These are phyloP conservation scores for Carettochelys insculpta DNA, from an alignment of 2,113 vertebrate species.

Conservation along the genomic window DNA sequence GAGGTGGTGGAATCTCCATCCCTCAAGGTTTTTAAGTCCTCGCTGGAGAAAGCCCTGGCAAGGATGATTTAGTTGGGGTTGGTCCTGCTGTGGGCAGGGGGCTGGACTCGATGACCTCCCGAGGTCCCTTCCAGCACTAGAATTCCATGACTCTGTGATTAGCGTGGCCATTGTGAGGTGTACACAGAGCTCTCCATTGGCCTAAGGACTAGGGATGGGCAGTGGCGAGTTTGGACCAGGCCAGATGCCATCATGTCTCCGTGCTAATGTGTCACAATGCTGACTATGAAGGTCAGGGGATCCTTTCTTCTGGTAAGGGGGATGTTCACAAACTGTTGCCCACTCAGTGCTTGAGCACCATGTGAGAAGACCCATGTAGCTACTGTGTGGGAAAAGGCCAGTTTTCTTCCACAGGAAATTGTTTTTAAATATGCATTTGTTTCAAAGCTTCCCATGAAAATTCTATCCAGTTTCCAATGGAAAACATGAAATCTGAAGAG, in stretches of 20 bases:
- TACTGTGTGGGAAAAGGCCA: background rate
- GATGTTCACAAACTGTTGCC: background rate
- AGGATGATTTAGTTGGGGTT: too few relatives aligned
- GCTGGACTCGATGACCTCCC: too few relatives aligned
- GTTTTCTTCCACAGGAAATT: too few relatives aligned
- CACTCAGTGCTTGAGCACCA: background rate
- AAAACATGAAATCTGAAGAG: background rate
- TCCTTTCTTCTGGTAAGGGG: background rate
- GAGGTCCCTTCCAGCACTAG: too few relatives aligned
- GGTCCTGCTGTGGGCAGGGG: too few relatives aligned
- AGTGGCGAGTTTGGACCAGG: background rate
- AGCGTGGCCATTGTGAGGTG: background rate
- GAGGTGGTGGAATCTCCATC: too few relatives aligned
- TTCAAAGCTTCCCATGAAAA: background rate
- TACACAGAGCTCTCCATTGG: background rate
- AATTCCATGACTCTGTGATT: too few relatives aligned
- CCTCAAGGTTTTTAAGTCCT: too few relatives aligned
- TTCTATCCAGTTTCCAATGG: background rate
- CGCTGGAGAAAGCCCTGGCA: too few relatives aligned
- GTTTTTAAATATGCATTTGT: background rate
- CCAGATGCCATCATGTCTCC: background rate
- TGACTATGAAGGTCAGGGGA: background rate
- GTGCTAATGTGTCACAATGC: background rate
- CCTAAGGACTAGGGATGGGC: background rate
- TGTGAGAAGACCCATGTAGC: background rate